A percentile compares a stretch with the other conserved stretches of the same genome.
phyloP scores from a whole-genome alignment of 2,797 vertebrate species.

The Pangasius djambal region DNA sequence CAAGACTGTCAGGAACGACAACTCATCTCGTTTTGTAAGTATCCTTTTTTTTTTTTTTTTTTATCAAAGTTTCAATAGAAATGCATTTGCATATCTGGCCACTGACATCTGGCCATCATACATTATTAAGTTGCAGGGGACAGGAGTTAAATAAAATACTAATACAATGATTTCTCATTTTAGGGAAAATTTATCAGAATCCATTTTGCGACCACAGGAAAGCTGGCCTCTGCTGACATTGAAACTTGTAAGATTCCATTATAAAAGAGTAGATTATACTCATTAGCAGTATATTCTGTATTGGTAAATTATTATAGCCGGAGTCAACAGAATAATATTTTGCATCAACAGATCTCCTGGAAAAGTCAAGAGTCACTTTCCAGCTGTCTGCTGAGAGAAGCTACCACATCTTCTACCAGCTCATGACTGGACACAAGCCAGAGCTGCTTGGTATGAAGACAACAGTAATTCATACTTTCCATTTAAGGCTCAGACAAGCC shows the following conservation, averaged over 20 bases:
- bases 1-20: slow-evolving; percentile 74
- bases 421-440: slow-evolving; percentile 77
- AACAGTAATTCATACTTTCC: not conserved
- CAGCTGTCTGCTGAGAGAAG: slow-evolving; percentile 80
- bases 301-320: not conserved
- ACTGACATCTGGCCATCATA: not conserved
- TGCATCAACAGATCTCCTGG: slow-evolving; percentile 71
- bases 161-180: not conserved
- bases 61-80: not conserved
- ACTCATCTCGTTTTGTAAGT: slow-evolving; percentile 84
- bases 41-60: too few relatives aligned
- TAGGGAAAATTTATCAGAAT: slow-evolving; percentile 94
- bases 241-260: slow-evolving; percentile 83
- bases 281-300: not conserved
- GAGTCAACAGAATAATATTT: not conserved
- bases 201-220: slow-evolving; percentile 84
- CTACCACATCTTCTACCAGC: slow-evolving; percentile 80
- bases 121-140: not conserved
- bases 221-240: slow-evolving; percentile 90
- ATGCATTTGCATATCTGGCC: not conserved
- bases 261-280: not conserved
- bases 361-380: slow-evolving; percentile 80
- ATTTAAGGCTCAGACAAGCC: not conserved
- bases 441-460: slow-evolving; percentile 71
- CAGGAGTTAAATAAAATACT: not conserved